phyloP scores from a whole-genome alignment of 2,888 invertebrate species.

The Gortyna flavago region DNA sequence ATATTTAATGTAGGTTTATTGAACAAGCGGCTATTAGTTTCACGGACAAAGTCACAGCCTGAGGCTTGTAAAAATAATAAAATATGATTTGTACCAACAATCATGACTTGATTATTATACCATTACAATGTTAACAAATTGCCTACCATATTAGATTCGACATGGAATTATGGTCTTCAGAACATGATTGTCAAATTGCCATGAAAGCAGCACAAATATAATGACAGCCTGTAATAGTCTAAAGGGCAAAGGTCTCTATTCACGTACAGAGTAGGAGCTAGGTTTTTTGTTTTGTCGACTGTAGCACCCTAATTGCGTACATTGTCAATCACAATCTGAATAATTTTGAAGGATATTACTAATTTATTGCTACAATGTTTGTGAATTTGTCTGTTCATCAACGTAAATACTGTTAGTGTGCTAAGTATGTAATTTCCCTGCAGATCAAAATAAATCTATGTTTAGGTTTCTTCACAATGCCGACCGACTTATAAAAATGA shows the following conservation, averaged over 20 bases:
- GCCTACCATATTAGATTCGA: conserved; percentile 17
- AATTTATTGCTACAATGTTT: neutral
- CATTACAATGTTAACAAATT: conserved; percentile 56
- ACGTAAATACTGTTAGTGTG: neutral
- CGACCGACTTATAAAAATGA: neutral
- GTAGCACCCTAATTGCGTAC: too few species aligned
- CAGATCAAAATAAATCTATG: neutral
- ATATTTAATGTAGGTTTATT: neutral
- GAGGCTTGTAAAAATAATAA: conserved; percentile 23
- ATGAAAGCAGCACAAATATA: neutral
- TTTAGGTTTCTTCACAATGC: neutral
- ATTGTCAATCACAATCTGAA: too few species aligned
- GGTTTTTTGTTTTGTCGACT: neutral
- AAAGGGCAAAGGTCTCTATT: neutral
- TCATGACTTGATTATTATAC: conserved; percentile 40
- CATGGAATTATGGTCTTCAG: conserved; percentile 25
- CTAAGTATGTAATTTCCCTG: neutral
- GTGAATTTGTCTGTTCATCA: neutral
- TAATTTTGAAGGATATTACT: neutral
- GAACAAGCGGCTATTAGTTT: conserved; percentile 46
- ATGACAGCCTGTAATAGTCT: neutral
- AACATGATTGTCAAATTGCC: conserved; percentile 26
- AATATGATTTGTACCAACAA: conserved; percentile 30
- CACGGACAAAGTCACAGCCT: conserved; percentile 47
- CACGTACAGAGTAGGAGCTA: neutral